Base-by-base conservation (phyloP, 1,140 invertebrate species). In the Philopotamus ludificatus region DNA sequence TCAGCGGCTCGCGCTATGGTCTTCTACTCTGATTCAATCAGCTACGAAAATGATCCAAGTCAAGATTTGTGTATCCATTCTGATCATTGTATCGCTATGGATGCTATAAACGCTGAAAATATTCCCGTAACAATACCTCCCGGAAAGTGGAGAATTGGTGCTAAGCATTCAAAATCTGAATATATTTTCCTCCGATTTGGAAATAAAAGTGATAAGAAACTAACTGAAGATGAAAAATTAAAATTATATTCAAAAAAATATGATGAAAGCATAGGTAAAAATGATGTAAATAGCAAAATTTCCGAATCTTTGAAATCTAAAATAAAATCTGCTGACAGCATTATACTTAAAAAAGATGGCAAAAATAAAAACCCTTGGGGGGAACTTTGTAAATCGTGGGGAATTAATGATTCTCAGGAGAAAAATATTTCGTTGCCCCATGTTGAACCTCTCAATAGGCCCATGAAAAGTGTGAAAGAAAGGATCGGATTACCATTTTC, bases 341-440 rank as follows among this genome's bases (percentile, higher is more conserved):
- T 45, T 22, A 3, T 28, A 34, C 10, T 51, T 3, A 45, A 63
- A 12, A 16, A 22, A 9, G 55, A 53, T 12, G 64, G 63, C 23
- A 70, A 57, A 47, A 44, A 16, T 23, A 86, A 87, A 74, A 91
- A 91, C 79, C 88, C 89, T 1, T 90, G 88, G 87, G 87, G 87
- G 45, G 82, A 83, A 57, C 79, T 91, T 42, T 87, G 87, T 34
- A 79, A 84, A 68, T 84, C 81, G 63, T 89, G 89, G 87, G 84
- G 87, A 26, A 73, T 83, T 20, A 83, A 86, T 75, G 85, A 86
- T 65, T 76, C 81, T 26, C 82, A 84, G 74, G 80, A 82, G n/a
- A n/a, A n/a, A n/a, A n/a, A 71, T 76, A 83, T 59, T 85, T 83
- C 73, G 34, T 70, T 18, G 51, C 10, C 18, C n/a, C 54, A 9